Evolutionary conservation across 2,113 vertebrate species (phyloP).

Genomic region (Ursus arctos): DNA sequence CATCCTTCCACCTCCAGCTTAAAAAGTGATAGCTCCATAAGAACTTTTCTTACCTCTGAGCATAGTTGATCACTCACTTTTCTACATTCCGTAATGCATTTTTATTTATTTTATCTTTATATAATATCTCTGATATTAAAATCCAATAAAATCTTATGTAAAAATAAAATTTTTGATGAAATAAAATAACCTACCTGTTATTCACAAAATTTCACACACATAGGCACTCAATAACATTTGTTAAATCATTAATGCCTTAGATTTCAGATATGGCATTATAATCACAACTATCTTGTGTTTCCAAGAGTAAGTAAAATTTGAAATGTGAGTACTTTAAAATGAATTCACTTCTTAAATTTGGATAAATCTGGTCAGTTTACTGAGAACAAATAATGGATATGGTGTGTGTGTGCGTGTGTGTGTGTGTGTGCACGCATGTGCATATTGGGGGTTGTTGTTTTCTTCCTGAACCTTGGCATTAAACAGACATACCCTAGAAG

Average conservation of each 20-base stretch:
- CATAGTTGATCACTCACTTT: background rate
- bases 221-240: background rate
- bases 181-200: background rate
- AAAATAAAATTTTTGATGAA: background rate
- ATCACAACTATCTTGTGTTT: background rate
- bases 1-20: background rate
- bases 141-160: background rate
- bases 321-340: background rate
- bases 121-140: background rate
- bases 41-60: background rate
- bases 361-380: background rate
- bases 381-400: background rate
- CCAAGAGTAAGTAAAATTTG: background rate
- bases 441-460: background rate
- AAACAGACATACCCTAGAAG: background rate
- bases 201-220: background rate
- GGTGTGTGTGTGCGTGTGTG: background rate
- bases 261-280: background rate
- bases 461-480: background rate
- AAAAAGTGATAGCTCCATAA: background rate
- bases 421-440: background rate
- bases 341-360: background rate
- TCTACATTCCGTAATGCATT: background rate
- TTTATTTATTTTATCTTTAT: background rate
- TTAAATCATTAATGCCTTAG: background rate